A percentile compares a stretch with the other conserved stretches of the same genome.
Evolutionary conservation across 2,113 vertebrate species (phyloP).

Genomic region (Eolophus roseicapilla): DNA sequence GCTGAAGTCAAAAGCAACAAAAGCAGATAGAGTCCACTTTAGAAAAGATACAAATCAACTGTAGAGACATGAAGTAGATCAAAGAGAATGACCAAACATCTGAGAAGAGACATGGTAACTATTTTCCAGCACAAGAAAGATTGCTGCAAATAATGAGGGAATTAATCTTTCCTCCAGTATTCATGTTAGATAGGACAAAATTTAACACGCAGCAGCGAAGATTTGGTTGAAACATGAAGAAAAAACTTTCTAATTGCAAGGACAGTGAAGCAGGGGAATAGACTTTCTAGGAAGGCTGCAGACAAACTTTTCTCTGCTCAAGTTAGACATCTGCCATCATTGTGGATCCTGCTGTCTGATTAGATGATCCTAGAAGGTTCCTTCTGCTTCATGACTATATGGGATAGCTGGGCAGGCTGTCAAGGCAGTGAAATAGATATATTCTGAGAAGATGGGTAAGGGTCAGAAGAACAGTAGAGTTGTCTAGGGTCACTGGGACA

Average conservation of each 20-base stretch:
- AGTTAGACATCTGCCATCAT: not conserved
- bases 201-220: not conserved
- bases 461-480: not conserved
- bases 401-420: not conserved
- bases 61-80: not conserved
- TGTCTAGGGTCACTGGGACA: not conserved
- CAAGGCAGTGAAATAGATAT: not conserved
- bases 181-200: not conserved
- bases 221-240: not conserved
- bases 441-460: not conserved
- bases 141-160: not conserved
- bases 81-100: not conserved
- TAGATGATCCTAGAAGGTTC: not conserved
- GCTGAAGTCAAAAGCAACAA: not conserved
- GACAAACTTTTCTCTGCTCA: not conserved
- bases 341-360: not conserved
- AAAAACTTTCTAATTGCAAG: not conserved
- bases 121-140: not conserved
- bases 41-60: not conserved
- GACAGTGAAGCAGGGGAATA: not conserved
- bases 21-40: not conserved
- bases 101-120: not conserved
- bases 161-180: not conserved
- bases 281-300: not conserved
- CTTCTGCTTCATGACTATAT: not conserved